Evolutionary conservation across 2,888 invertebrate species (phyloP).

Genomic region (Adelphocoris suturalis): DNA sequence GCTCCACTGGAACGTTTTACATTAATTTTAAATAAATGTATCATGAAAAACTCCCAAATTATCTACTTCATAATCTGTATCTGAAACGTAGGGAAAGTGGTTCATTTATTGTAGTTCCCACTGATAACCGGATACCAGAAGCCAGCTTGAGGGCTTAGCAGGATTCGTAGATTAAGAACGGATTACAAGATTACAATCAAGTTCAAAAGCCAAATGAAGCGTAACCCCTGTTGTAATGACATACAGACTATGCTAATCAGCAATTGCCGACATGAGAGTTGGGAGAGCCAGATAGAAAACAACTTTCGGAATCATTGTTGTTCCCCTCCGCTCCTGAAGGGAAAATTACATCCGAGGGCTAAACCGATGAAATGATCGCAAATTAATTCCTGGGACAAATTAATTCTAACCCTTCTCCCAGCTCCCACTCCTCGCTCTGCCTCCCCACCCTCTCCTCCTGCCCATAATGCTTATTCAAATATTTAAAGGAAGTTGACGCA

Average conservation of each 20-base stretch:
- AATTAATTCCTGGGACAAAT: slow-evolving; percentile 35
- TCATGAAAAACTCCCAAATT: too few relatives aligned
- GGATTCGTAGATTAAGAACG: not conserved
- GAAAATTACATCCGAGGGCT: slow-evolving; percentile 20
- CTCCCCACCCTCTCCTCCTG: not conserved
- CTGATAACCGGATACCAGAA: not conserved
- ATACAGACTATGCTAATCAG: not conserved
- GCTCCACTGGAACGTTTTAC: too few relatives aligned
- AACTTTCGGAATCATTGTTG: slow-evolving; percentile 9
- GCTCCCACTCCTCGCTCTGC: not conserved
- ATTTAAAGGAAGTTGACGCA: slow-evolving; percentile 39
- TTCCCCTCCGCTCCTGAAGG: slow-evolving; percentile 20
- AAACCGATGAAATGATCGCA: slow-evolving; percentile 23
- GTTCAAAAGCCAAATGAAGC: not conserved
- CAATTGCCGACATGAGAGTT: slow-evolving; percentile 17
- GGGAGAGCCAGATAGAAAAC: not conserved
- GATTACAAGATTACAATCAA: slow-evolving; percentile 28
- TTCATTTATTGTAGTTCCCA: not conserved
- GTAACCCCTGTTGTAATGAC: not conserved
- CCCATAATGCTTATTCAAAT: slow-evolving; percentile 39
- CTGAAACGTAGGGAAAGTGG: not conserved
- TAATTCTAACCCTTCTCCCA: slow-evolving; percentile 18
- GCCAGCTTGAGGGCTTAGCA: not conserved
- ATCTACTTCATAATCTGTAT: too few relatives aligned
- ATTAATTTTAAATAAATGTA: too few relatives aligned